Evolutionary conservation across 2,113 vertebrate species (phyloP).

Genomic region (Porphyrio hochstetteri): DNA sequence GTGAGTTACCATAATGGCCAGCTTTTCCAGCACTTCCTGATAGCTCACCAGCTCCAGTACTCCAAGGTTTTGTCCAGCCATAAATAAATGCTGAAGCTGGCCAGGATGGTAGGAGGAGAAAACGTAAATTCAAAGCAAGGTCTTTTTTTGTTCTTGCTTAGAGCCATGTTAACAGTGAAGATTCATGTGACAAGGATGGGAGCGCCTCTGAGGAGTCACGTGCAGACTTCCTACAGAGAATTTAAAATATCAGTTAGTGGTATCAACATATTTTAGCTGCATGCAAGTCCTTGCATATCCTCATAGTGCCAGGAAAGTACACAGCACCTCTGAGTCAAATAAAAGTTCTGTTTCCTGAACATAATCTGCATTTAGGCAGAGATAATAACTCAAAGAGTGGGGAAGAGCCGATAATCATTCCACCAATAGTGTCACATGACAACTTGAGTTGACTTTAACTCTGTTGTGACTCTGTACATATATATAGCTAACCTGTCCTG

Average conservation of each 20-base stretch:
- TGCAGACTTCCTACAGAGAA: constrained; percentile 52
- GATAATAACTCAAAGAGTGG: neutral
- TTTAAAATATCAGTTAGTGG: constrained; percentile 64
- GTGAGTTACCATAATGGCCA: neutral
- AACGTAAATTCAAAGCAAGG: constrained; percentile 57
- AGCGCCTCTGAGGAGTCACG: constrained; percentile 30
- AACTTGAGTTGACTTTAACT: neutral
- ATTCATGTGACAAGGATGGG: constrained; percentile 34
- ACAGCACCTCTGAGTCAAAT: constrained; percentile 41
- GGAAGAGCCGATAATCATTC: neutral
- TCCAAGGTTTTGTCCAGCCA: constrained; percentile 31
- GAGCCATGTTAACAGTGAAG: constrained; percentile 41
- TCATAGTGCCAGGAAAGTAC: neutral
- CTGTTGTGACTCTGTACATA: neutral
- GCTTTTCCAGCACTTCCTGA: constrained; percentile 45
- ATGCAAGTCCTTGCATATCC: neutral
- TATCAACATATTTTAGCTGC: neutral
- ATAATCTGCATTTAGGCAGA: constrained; percentile 42
- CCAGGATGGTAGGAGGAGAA: constrained; percentile 29
- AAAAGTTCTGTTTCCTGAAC: constrained; percentile 49
- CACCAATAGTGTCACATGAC: neutral
- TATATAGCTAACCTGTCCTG: neutral
- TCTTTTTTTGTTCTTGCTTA: constrained; percentile 51
- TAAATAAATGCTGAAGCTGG: constrained; percentile 42
- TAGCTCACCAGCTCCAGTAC: constrained; percentile 15